phyloP scores from a whole-genome alignment of 2,888 invertebrate genomes.

The Andrena haemorrhoa region DNA sequence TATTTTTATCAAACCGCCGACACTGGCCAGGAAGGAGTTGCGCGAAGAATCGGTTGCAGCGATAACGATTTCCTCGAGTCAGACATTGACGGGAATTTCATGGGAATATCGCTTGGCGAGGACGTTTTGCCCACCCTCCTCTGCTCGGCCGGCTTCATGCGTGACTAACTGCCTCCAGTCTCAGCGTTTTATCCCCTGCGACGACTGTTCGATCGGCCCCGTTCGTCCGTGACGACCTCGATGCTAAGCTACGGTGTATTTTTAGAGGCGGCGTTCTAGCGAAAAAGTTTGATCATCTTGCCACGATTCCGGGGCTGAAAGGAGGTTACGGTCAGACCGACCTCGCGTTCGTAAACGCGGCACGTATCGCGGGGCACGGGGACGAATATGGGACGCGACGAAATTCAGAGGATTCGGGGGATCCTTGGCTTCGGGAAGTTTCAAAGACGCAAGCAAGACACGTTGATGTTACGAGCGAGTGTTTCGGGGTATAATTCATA shows the following conservation, averaged over 20 bases:
- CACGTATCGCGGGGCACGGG: constrained; percentile 2
- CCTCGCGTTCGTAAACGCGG: constrained; percentile 33
- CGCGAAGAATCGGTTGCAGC: background rate
- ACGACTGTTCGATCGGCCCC: constrained; percentile 59
- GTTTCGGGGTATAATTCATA: too few species aligned
- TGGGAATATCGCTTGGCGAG: too few species aligned
- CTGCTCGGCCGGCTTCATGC: background rate
- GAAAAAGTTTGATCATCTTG: constrained; percentile 50
- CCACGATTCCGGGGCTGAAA: constrained; percentile 33
- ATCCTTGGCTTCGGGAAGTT: too few species aligned
- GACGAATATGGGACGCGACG: background rate
- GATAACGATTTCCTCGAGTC: too few species aligned
- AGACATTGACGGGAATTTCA: too few species aligned
- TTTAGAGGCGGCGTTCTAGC: constrained; percentile 63
- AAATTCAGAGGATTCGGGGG: background rate
- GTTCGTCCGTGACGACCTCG: constrained; percentile 65
- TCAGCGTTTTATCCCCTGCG: constrained; percentile 52
- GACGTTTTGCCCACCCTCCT: background rate
- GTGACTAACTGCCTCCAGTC: constrained; percentile 14
- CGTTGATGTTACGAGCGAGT: too few species aligned
- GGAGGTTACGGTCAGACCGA: constrained; percentile 53
- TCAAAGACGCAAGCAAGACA: too few species aligned
- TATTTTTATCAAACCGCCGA: background rate
- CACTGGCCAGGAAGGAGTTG: background rate
- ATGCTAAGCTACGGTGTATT: constrained; percentile 63